Base-by-base conservation (phyloP, 2,888 invertebrate species). In the Petrophora chlorosata region DNA sequence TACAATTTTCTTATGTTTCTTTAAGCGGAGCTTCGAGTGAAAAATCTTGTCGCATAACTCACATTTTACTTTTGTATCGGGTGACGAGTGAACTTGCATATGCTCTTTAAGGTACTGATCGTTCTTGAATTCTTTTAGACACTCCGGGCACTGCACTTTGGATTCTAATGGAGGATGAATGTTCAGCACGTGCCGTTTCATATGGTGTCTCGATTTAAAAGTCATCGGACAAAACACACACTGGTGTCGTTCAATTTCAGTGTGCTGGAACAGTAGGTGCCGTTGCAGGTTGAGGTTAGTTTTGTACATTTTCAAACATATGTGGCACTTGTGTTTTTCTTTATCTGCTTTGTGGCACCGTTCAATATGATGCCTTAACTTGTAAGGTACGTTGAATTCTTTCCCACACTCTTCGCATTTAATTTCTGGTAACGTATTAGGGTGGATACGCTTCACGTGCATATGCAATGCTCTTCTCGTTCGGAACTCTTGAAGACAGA, bases 221-320 rank as follows among this genome's bases (percentile, higher is more conserved):
- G 89, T 88, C 83, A 85, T 83, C 2, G 84, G 77, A 44, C 89
- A 90, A 45, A 90, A 89, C 0, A 89, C 87, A 32, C 89, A 90
- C 0, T 79, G 82, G 33, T 89, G 87, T 2, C 87, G 53, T 3
- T 82, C 75, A 0, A 88, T 80, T 0, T 84, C 79, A 0, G 84
- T 78, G 19, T 90, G 89, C 35, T 88, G 89, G 32, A 82, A 83
- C 7, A 84, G 78, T 3, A 88, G 46, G 45, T 90, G 89, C 2
- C 88, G 59, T 51, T 82, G 85, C 16, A 90, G 43, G 34, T 88
- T 90, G 9, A 88, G 39, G 10, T 70, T 76, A 8, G 81, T 86
- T 45, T 89, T 89, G 56, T 86, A 90, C 0, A 81, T 46, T 38
- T 88, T 89, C 12, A 82, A 67, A 46, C 90, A 90, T 0, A 87